Evolutionary conservation across 2,797 vertebrate genomes (phyloP).

Genomic region (Coccyzus lansbergi): DNA sequence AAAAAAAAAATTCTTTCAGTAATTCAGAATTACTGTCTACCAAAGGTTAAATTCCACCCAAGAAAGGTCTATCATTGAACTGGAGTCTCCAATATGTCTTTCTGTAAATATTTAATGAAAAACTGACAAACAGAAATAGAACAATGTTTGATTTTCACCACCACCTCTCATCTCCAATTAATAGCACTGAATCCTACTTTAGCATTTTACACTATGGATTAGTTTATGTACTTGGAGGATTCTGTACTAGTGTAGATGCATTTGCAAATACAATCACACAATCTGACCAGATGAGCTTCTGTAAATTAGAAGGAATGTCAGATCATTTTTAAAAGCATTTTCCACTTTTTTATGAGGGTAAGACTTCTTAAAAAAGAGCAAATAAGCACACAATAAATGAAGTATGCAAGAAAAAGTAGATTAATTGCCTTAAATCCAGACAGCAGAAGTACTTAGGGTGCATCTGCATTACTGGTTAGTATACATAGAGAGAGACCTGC

Average conservation of each 20-base stretch:
- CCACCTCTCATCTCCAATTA: neutral
- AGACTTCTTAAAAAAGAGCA: neutral
- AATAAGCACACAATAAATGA: neutral
- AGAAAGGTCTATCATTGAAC: neutral
- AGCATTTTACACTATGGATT: neutral
- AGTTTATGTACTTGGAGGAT: neutral
- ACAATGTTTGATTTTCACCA: neutral
- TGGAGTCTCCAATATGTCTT: neutral
- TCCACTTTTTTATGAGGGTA: neutral
- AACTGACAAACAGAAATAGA: neutral
- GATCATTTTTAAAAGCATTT: neutral
- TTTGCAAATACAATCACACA: neutral
- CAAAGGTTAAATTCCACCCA: neutral
- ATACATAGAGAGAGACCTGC: neutral
- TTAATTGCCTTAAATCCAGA: neutral
- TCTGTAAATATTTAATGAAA: neutral
- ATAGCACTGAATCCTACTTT: neutral
- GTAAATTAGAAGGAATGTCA: neutral
- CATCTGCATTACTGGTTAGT: accelerated
- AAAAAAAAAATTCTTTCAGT: neutral
- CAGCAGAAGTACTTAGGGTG: neutral
- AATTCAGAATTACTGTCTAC: neutral
- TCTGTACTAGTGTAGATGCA: neutral
- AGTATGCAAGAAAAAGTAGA: neutral
- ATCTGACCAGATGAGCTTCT: neutral